Evolutionary conservation across 1,140 invertebrate genomes (phyloP).

Genomic region (Habropoda laboriosa): DNA sequence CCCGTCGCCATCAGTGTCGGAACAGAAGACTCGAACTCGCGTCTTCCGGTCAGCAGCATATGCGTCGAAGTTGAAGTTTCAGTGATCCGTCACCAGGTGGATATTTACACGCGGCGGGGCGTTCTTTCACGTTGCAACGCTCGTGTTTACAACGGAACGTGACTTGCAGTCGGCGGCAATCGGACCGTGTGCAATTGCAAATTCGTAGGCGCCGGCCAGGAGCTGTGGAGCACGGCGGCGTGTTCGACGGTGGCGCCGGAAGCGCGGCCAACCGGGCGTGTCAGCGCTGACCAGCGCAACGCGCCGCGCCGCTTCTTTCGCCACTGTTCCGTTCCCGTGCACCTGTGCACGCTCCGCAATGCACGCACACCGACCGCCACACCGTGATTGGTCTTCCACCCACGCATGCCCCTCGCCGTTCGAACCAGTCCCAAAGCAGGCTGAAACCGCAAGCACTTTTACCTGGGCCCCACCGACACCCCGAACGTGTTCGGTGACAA

Average conservation of each 20-base stretch:
- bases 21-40: no score
- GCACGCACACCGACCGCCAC: constrained; percentile 53
- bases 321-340: constrained; percentile 67
- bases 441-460: constrained; percentile 29
- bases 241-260: constrained; percentile 70
- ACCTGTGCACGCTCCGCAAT: constrained; percentile 73
- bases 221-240: constrained; percentile 18
- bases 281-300: constrained; percentile 79
- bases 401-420: constrained; percentile 57
- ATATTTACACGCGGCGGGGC: not conserved
- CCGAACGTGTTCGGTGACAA: constrained; percentile 41
- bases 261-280: constrained; percentile 76
- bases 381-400: constrained; percentile 69
- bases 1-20: no score
- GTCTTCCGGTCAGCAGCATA: no score
- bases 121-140: not conserved
- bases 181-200: constrained; percentile 24
- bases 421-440: constrained; percentile 54
- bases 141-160: not conserved
- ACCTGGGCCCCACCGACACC: constrained; percentile 1
- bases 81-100: no score
- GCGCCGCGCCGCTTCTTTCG: constrained; percentile 75
- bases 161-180: not conserved
- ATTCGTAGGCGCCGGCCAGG: constrained; percentile 48
- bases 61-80: no score